Conservation (phyloP, 2,888 invertebrate genomes). For the Stenodema calcarata region DNA sequence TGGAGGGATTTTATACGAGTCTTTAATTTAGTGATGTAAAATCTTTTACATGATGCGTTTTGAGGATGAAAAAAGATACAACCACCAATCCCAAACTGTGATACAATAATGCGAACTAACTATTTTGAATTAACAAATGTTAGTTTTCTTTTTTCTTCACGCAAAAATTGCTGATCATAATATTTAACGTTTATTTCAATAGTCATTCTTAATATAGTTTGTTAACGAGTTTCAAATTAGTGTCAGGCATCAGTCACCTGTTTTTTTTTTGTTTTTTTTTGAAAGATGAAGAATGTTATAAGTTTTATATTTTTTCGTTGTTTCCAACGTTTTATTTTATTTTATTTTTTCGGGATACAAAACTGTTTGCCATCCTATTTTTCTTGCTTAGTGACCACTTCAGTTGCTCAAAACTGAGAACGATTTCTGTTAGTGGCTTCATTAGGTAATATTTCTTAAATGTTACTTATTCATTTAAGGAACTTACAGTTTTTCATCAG, state of each 20-base stretch:
- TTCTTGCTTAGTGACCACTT: not conserved
- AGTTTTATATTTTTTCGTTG: not conserved
- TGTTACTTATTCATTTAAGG: not conserved
- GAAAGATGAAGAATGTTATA: not conserved
- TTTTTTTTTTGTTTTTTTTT: not conserved
- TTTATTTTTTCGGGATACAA: no score
- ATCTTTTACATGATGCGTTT: conserved; percentile 14
- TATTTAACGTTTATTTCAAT: not conserved
- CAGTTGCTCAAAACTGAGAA: not conserved
- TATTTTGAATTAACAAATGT: not conserved
- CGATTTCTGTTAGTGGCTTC: not conserved
- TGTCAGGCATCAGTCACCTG: not conserved
- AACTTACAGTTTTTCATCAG: not conserved
- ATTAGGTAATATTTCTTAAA: not conserved
- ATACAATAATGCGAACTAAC: conserved; percentile 35
- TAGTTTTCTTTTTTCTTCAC: not conserved
- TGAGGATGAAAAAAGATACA: conserved; percentile 5
- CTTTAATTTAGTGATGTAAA: conserved; percentile 20
- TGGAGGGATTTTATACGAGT: not conserved
- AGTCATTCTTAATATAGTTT: not conserved
- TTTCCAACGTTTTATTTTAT: not conserved
- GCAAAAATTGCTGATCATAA: not conserved
- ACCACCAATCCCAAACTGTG: conserved; percentile 46
- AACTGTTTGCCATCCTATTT: not conserved
- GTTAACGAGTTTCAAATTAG: not conserved